Evolutionary conservation across 1,140 invertebrate species (phyloP).

Genomic region (Apis dorsata): DNA sequence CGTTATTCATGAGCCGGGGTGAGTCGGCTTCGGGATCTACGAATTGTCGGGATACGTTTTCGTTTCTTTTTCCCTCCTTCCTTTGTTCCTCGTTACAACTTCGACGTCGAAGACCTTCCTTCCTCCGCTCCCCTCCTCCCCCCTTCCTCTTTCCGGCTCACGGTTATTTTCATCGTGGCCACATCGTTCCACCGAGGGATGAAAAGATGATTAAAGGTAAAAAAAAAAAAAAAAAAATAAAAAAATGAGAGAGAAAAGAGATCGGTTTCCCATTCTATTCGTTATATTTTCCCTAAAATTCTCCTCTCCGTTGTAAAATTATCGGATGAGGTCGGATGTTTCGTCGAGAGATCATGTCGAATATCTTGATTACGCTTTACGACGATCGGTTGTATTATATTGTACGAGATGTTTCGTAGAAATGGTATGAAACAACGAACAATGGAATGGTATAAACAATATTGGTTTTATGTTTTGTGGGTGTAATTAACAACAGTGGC

Average conservation of each 20-base stretch:
- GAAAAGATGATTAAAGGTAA: conserved; percentile 40
- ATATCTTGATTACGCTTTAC: no score
- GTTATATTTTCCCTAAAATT: no score
- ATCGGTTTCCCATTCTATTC: not conserved
- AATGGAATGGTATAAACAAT: no score
- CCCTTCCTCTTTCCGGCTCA: not conserved
- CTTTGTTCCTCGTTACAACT: conserved; percentile 58
- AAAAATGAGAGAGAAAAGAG: not conserved
- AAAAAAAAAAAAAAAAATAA: not conserved
- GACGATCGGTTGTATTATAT: no score
- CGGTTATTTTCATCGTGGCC: conserved; percentile 30
- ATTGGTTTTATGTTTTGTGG: no score
- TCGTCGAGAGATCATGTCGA: no score
- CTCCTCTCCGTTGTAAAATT: not conserved
- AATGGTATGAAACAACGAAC: no score
- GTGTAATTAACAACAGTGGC: no score
- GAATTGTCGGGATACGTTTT: conserved; percentile 55
- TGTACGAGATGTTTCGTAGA: no score
- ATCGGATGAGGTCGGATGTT: not conserved
- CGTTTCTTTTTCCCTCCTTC: conserved; percentile 30
- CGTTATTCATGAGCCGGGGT: conserved; percentile 67
- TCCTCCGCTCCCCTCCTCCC: not conserved
- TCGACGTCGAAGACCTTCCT: conserved; percentile 23
- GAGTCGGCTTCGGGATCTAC: conserved; percentile 58
- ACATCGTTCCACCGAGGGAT: not conserved